Base-by-base conservation (phyloP, 2,797 vertebrate species). In the Sebastes umbrosus region DNA sequence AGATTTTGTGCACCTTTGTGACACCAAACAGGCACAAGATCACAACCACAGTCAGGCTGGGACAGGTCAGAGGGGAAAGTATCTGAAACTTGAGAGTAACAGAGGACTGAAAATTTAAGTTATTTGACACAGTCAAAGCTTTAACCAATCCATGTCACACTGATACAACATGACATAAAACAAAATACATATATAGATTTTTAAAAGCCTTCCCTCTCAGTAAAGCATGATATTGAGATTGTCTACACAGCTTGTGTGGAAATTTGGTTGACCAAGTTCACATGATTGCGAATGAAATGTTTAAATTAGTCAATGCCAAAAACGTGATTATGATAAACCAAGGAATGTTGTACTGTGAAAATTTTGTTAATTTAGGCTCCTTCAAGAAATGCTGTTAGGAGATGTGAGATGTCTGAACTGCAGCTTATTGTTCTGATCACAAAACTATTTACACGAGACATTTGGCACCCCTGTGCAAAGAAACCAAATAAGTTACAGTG, bases 381-480 rank as follows among this genome's bases (percentile, higher is more conserved):
- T 12, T 70, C 2, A 34, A 57, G 18, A 54, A 18, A 27, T 27
- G 50, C 22, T 11, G 32, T 82, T 46, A 55, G 20, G 27, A 77
- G 80, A 82, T 32, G 32, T 75, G 81, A 92, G 76, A 85, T 82
- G 73, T 77, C 58, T 73, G 68, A 81, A 85, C 85, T 85, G 87
- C 80, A 91, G 87, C 85, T 86, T 87, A 82, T 89, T 88, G 55
- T 80, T 90, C 79, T 88, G 86, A 87, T 72, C 73, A 80, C 55
- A 29, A 63, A 87, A 76, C 64, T 81, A 91, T 90, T 87, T 88
- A 92, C 88, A 91, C 3, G 3, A 77, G 24, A 81, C 73, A 65
- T 92, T 93, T 94, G 92, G 92, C 93, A 94, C 89, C 70, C 86
- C 69, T 55, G 3, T 54, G 79, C 34, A 87, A 78, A 87, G 6